A percentile compares a stretch with the other conserved stretches of the same genome.
Evolutionary conservation across 2,888 invertebrate species (phyloP).

Genomic region (Buathra laborator): DNA sequence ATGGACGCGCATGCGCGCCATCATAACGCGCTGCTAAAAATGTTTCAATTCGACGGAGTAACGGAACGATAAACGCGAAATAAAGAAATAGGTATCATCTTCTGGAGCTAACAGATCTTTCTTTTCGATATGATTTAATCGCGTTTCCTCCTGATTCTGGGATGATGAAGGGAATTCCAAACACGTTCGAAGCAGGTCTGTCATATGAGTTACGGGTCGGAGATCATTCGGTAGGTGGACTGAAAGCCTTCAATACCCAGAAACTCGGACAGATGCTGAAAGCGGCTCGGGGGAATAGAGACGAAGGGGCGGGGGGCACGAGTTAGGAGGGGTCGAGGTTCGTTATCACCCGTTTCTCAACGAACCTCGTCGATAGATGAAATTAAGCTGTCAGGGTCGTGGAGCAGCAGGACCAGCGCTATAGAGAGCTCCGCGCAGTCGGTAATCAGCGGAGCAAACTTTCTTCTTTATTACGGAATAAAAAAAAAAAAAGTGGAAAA

Average conservation of each 20-base stretch:
- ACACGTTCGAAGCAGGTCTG: constrained; percentile 41
- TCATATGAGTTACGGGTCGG: constrained; percentile 54
- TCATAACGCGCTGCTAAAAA: too few relatives aligned
- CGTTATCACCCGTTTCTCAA: constrained; percentile 61
- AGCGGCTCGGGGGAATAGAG: not conserved
- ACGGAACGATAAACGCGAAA: too few relatives aligned
- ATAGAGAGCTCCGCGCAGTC: constrained; percentile 24
- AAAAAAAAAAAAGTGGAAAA: constrained; percentile 20
- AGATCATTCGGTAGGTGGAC: constrained; percentile 49
- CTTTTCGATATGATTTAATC: not conserved
- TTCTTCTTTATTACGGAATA: constrained; percentile 49
- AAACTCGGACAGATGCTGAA: constrained; percentile 21
- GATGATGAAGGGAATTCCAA: constrained; percentile 36
- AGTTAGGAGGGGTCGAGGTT: constrained; percentile 17
- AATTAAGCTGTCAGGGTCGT: constrained; percentile 58
- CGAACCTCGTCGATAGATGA: constrained; percentile 37
- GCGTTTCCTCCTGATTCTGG: not conserved
- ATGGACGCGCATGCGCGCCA: too few relatives aligned
- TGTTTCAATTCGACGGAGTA: too few relatives aligned
- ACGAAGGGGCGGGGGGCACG: not conserved
- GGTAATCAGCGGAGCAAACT: constrained; percentile 64
- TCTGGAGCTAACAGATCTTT: too few relatives aligned
- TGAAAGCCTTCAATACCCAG: constrained; percentile 51
- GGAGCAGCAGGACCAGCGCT: constrained; percentile 27
- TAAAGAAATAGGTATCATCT: too few relatives aligned